These are phyloP conservation scores for Gallinago solitaria DNA, from an alignment of 2,797 vertebrate genomes.

Conservation along the genomic window DNA sequence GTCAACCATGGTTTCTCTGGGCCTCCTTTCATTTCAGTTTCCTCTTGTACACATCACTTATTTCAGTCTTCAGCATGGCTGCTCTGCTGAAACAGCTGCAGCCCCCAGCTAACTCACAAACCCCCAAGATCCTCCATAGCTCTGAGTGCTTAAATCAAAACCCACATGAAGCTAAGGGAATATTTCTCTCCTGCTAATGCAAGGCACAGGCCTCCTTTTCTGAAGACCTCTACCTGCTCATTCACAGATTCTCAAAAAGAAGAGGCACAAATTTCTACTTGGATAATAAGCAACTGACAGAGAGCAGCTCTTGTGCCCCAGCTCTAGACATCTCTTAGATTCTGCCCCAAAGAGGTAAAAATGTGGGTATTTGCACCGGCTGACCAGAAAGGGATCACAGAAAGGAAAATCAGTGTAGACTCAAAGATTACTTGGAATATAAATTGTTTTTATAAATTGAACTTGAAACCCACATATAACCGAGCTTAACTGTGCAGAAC, in stretches of 20 bases:
- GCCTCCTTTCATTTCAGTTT: background rate
- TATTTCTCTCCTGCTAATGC: background rate
- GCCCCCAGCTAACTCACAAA: background rate
- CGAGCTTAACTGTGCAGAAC: background rate
- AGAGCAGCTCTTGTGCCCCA: background rate
- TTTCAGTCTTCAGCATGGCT: background rate
- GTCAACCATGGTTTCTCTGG: background rate
- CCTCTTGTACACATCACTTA: background rate
- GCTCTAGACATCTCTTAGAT: background rate
- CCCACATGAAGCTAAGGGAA: background rate
- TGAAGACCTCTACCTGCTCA: background rate
- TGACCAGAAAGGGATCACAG: background rate
- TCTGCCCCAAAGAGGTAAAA: background rate
- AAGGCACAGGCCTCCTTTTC: background rate
- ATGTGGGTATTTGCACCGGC: background rate
- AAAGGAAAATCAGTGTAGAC: background rate
- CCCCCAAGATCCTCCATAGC: background rate
- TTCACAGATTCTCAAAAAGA: background rate
- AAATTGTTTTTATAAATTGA: background rate
- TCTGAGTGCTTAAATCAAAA: background rate
- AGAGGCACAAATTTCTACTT: background rate
- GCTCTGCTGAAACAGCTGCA: background rate
- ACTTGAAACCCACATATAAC: background rate
- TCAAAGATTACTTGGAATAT: background rate
- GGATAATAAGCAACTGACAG: background rate